These are phyloP conservation scores for Hydrotaea diabolus DNA, from an alignment of 2,888 invertebrate genomes.

Conservation along the genomic window DNA sequence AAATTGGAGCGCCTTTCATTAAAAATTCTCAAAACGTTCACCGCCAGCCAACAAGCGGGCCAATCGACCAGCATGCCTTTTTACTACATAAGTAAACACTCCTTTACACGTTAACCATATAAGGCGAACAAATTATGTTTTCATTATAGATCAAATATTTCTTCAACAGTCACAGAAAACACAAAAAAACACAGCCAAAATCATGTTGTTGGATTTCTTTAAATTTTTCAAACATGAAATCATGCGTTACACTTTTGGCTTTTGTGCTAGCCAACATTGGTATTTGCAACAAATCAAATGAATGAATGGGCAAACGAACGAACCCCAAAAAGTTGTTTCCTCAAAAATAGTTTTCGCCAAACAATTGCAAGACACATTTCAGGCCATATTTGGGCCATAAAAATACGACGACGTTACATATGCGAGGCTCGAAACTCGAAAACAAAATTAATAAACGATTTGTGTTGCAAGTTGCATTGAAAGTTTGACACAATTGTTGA, in stretches of 20 bases:
- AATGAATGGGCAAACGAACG: background rate
- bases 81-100: conserved; percentile 43
- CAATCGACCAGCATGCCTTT: background rate
- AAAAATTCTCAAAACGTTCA: conserved; percentile 6
- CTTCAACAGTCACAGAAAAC: background rate
- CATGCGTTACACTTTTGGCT: conserved; percentile 59
- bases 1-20: conserved; percentile 61
- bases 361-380: conserved; percentile 46
- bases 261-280: background rate
- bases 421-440: background rate
- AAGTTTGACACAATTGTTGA: background rate
- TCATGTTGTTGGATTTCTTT: background rate
- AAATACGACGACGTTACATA: background rate
- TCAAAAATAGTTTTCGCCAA: background rate
- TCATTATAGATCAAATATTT: conserved; percentile 36
- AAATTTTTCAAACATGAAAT: conserved; percentile 48
- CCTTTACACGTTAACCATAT: conserved; percentile 43
- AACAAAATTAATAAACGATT: conserved; percentile 24
- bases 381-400: conserved; percentile 63
- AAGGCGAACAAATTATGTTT: conserved; percentile 53
- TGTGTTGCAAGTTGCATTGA: conserved; percentile 26
- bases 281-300: no score
- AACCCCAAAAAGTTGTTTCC: background rate
- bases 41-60: background rate
- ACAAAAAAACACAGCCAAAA: background rate